phyloP scores from a whole-genome alignment of 2,797 vertebrate species.

The Streptopelia turtur region DNA sequence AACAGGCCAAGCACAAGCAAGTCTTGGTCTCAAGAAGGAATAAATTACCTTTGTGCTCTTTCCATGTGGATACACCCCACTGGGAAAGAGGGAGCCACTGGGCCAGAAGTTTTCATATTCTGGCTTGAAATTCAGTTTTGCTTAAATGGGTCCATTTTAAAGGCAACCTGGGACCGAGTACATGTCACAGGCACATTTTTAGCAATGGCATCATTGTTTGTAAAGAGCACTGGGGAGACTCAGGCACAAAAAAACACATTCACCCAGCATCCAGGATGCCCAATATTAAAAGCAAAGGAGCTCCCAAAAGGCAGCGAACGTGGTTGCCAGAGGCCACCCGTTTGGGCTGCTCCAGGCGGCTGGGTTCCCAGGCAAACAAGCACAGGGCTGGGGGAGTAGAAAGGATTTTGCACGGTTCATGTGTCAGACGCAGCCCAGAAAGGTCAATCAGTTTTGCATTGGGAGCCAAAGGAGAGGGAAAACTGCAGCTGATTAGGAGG shows the following conservation, averaged over 20 bases:
- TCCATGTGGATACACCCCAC: not conserved
- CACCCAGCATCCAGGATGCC: not conserved
- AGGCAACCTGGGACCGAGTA: fast-evolving
- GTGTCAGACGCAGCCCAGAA: conserved; percentile 50
- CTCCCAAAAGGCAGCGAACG: not conserved
- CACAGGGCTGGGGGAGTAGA: not conserved
- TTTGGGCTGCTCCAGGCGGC: not conserved
- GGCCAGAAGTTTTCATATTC: not conserved
- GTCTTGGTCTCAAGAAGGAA: not conserved
- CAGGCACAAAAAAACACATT: not conserved
- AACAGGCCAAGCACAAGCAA: not conserved
- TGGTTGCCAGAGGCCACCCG: not conserved
- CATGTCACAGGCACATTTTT: not conserved
- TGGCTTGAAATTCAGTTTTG: not conserved
- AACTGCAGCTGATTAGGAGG: conserved; percentile 24
- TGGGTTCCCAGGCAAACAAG: conserved; percentile 7
- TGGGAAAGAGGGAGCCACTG: not conserved
- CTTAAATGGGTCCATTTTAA: not conserved
- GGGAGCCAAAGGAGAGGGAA: conserved; percentile 11
- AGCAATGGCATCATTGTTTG: not conserved
- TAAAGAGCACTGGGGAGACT: not conserved
- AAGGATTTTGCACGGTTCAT: conserved; percentile 60
- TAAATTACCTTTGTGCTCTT: not conserved
- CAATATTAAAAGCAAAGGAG: not conserved
- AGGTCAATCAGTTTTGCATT: conserved; percentile 64